Percentiles rank a stretch among this genome's conserved stretches.
These are phyloP conservation scores for Orthosia gothica DNA, from an alignment of 2,888 invertebrate genomes.

Conservation along the genomic window DNA sequence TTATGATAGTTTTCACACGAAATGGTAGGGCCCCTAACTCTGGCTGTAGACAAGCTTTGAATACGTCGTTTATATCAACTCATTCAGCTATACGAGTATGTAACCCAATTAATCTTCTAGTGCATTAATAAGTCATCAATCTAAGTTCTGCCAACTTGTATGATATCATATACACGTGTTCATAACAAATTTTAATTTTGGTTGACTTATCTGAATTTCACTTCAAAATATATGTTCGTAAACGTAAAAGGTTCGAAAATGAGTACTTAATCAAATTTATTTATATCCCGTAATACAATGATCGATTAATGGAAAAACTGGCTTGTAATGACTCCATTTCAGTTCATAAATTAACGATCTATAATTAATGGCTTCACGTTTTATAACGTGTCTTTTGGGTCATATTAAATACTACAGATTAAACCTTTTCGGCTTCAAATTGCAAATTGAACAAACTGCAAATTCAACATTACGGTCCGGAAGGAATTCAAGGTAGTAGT, in stretches of 20 bases:
- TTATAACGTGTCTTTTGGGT: neutral
- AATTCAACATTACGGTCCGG: no score
- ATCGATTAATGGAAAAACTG: neutral
- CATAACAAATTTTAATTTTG: constrained; percentile 8
- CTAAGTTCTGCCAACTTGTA: neutral
- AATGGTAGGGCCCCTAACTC: no score
- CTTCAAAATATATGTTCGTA: neutral
- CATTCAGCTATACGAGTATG: neutral
- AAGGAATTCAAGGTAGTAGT: no score
- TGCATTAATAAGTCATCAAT: no score
- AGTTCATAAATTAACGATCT: neutral
- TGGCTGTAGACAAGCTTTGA: neutral
- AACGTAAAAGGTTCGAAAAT: neutral
- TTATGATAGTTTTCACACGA: no score
- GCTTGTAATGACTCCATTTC: neutral
- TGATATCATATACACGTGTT: neutral
- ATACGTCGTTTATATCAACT: neutral
- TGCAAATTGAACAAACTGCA: no score
- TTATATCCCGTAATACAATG: neutral
- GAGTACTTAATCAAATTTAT: no score
- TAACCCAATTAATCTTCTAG: neutral
- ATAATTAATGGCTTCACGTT: neutral
- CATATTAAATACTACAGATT: neutral
- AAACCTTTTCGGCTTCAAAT: neutral
- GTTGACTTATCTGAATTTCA: constrained; percentile 3